phyloP scores from a whole-genome alignment of 2,888 invertebrate genomes.

The Ferdinandea cuprea region DNA sequence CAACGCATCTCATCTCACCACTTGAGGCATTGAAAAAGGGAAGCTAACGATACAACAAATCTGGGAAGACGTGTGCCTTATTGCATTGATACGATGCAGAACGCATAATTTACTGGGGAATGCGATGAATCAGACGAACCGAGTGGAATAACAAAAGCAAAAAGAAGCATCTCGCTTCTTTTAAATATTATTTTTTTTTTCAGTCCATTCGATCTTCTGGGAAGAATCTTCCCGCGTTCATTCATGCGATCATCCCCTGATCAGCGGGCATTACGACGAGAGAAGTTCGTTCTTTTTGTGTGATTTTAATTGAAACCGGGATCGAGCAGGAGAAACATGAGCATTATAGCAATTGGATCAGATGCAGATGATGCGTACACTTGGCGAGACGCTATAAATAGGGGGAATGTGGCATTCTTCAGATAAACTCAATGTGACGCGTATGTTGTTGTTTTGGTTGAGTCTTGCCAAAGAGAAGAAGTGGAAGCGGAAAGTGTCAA shows the following conservation, averaged over 20 bases:
- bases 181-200: too few relatives aligned
- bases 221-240: slow-evolving; percentile 52
- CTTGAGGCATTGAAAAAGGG: slow-evolving; percentile 39
- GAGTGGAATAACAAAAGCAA: slow-evolving; percentile 29
- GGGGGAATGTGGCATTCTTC: slow-evolving; percentile 36
- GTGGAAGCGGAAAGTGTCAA: slow-evolving; percentile 49
- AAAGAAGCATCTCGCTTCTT: too few relatives aligned
- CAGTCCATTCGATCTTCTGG: slow-evolving; percentile 50
- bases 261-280: slow-evolving; percentile 7
- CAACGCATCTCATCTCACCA: slow-evolving; percentile 27
- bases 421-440: not conserved
- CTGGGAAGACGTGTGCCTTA: slow-evolving; percentile 47
- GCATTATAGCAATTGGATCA: slow-evolving; percentile 49
- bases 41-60: not conserved
- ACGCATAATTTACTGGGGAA: slow-evolving; percentile 11
- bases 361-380: slow-evolving; percentile 56
- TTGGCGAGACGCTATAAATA: slow-evolving; percentile 46
- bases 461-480: not conserved
- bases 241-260: slow-evolving; percentile 54
- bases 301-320: slow-evolving; percentile 67
- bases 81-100: slow-evolving; percentile 20
- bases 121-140: slow-evolving; percentile 58
- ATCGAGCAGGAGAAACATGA: slow-evolving; percentile 47
- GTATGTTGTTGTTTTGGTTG: not conserved
- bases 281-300: slow-evolving; percentile 10